Evolutionary conservation across 2,113 vertebrate species (phyloP).

Genomic region (Leptosomus discolor): DNA sequence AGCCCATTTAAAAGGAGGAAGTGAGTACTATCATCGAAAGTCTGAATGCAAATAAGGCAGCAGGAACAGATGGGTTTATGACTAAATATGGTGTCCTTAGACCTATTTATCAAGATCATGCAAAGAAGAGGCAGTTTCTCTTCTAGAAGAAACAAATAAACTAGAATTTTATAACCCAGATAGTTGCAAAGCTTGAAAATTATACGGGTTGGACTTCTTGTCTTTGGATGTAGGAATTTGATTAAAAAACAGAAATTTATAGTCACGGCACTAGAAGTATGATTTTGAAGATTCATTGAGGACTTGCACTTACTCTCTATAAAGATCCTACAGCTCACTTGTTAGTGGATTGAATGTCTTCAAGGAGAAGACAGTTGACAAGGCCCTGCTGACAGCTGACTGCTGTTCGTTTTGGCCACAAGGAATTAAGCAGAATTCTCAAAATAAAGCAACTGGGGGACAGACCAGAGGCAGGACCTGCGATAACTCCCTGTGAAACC

Average conservation of each 20-base stretch:
- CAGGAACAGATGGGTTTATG: background rate
- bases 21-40: background rate
- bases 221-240: background rate
- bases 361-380: background rate
- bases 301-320: background rate
- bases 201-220: background rate
- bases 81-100: background rate
- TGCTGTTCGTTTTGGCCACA: background rate
- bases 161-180: background rate
- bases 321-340: background rate
- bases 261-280: background rate
- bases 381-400: background rate
- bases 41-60: background rate
- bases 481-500: background rate
- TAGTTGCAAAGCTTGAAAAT: background rate
- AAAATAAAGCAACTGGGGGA: background rate
- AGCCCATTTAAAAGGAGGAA: background rate
- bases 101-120: background rate
- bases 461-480: background rate
- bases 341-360: background rate
- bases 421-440: background rate
- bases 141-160: background rate
- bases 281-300: fast-evolving
- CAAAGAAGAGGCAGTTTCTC: background rate
- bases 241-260: background rate